Evolutionary conservation across 2,797 vertebrate genomes (phyloP).

Genomic region (Hippoglossus hippoglossus): DNA sequence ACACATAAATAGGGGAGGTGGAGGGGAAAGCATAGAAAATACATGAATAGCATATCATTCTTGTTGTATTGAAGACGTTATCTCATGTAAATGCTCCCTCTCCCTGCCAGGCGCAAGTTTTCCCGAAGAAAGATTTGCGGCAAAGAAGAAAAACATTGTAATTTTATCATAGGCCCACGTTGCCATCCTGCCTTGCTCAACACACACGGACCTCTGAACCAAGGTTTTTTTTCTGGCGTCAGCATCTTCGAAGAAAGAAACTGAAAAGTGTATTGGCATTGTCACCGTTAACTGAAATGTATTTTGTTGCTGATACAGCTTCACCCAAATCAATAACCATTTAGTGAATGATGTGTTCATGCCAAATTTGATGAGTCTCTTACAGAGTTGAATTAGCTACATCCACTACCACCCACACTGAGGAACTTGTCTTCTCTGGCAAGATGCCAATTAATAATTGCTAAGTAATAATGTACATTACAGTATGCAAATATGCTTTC

Average conservation of each 20-base stretch:
- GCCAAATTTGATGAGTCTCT: conserved; percentile 71
- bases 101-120: conserved; percentile 34
- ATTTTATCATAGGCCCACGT: not conserved
- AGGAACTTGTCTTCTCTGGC: conserved; percentile 41
- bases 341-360: conserved; percentile 71
- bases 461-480: conserved; percentile 70
- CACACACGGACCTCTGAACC: conserved; percentile 8
- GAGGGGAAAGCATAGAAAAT: conserved; percentile 19
- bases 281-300: conserved; percentile 47
- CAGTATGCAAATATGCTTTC: conserved; percentile 62
- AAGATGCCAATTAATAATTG: conserved; percentile 69
- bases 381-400: conserved; percentile 48
- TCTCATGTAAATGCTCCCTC: conserved; percentile 40
- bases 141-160: not conserved
- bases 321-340: conserved; percentile 69
- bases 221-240: conserved; percentile 16
- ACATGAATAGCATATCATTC: conserved; percentile 30
- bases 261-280: conserved; percentile 43
- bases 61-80: conserved; percentile 30
- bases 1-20: conserved; percentile 43
- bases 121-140: conserved; percentile 2
- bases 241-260: conserved; percentile 39
- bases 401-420: conserved; percentile 21
- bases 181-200: not conserved
- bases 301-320: conserved; percentile 72